A percentile compares a stretch with the other conserved stretches of the same genome.
Evolutionary conservation across 1,140 invertebrate genomes (phyloP).

Genomic region (Drusus annulatus): DNA sequence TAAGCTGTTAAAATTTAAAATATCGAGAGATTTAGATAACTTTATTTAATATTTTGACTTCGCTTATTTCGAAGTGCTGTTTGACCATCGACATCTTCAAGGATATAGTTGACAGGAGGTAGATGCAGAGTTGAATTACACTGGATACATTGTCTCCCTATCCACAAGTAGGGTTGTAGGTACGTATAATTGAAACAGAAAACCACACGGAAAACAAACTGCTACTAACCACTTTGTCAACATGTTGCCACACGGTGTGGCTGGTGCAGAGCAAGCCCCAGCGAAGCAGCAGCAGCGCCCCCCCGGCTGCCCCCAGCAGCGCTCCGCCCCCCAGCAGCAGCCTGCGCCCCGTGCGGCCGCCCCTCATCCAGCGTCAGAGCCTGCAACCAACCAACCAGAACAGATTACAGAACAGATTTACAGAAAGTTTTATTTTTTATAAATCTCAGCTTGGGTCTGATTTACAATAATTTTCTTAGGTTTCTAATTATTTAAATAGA

Average conservation of each 20-base stretch:
- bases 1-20: too few species aligned
- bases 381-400: not conserved
- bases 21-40: too few species aligned
- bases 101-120: not conserved
- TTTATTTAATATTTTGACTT: too few species aligned
- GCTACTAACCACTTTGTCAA: slow-evolving; percentile 71
- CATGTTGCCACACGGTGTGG: slow-evolving; percentile 71
- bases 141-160: too few species aligned
- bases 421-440: too few species aligned
- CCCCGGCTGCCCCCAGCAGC: slow-evolving; percentile 21
- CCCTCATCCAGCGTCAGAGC: slow-evolving; percentile 40
- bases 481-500: too few species aligned
- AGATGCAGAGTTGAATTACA: not conserved
- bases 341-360: slow-evolving; percentile 43
- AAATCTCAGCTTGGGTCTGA: too few species aligned
- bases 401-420: not conserved
- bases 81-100: too few species aligned
- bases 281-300: slow-evolving; percentile 66
- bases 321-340: slow-evolving; percentile 36
- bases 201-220: not conserved
- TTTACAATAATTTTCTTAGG: too few species aligned
- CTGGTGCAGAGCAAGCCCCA: slow-evolving; percentile 75
- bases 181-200: not conserved
- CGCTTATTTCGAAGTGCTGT: too few species aligned
- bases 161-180: too few species aligned